phyloP scores from a whole-genome alignment of 2,797 vertebrate species.

The Gephyroberyx darwinii region DNA sequence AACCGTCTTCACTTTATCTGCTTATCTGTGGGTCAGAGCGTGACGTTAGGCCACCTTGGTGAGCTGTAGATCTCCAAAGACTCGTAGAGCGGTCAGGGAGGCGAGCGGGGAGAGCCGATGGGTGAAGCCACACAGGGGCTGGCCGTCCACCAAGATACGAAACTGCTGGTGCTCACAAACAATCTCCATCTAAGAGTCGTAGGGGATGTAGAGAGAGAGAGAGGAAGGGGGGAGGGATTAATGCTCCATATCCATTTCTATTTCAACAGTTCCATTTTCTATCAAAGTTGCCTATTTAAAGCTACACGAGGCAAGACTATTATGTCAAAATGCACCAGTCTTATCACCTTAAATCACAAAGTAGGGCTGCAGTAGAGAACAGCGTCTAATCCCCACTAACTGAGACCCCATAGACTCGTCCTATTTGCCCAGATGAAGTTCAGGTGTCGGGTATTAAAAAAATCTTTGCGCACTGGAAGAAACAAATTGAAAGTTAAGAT shows the following conservation, averaged over 20 bases:
- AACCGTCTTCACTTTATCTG: not conserved
- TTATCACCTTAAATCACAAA: not conserved
- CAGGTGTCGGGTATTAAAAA: no score
- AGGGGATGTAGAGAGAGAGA: not conserved
- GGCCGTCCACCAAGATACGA: slow-evolving; percentile 89
- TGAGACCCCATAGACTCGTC: not conserved
- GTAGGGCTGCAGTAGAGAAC: not conserved
- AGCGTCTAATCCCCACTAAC: not conserved
- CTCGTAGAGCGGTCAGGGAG: slow-evolving; percentile 85
- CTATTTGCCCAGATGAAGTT: no score
- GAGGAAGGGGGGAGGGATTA: not conserved
- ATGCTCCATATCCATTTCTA: not conserved
- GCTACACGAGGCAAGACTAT: not conserved
- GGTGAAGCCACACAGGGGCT: slow-evolving; percentile 88
- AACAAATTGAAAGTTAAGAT: no score
- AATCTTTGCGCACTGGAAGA: no score
- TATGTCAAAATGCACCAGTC: not conserved
- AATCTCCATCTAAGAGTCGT: slow-evolving; percentile 87
- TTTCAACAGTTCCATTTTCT: not conserved
- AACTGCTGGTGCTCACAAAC: slow-evolving; percentile 95
- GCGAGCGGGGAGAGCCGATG: slow-evolving; percentile 84
- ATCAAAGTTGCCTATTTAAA: not conserved
- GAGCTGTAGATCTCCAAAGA: slow-evolving; percentile 88
- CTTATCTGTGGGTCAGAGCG: not conserved
- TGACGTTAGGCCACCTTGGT: slow-evolving; percentile 88